These are phyloP conservation scores for Lepilemur ruficaudatus DNA, from an alignment of 2,797 vertebrate species.

Conservation along the genomic window DNA sequence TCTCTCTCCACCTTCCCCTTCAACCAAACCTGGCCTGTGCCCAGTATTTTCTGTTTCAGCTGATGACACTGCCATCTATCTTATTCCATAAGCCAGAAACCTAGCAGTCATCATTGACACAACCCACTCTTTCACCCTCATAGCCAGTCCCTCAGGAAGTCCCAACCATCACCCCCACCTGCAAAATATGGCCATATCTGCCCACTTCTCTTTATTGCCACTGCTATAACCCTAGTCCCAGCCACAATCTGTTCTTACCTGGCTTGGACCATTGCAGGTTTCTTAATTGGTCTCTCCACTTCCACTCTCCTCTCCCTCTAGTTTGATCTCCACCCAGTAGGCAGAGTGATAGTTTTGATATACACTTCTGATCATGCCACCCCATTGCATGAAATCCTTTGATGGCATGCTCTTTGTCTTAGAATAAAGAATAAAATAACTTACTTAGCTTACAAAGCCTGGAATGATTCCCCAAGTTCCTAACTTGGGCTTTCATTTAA, in stretches of 20 bases:
- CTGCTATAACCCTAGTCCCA: neutral
- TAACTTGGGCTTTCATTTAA: slow-evolving; percentile 41
- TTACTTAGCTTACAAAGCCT: slow-evolving; percentile 31
- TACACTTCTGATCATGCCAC: neutral
- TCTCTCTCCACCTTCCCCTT: neutral
- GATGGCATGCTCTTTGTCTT: neutral
- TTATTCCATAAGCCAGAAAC: slow-evolving; percentile 43
- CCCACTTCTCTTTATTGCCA: neutral
- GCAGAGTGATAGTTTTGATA: neutral
- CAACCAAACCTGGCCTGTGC: neutral
- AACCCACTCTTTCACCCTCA: neutral
- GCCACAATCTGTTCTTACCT: neutral
- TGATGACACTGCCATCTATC: slow-evolving; percentile 14
- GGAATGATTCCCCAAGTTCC: slow-evolving; percentile 13
- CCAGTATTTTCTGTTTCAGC: neutral
- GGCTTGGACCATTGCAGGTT: neutral
- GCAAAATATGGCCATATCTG: neutral
- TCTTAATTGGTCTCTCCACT: neutral
- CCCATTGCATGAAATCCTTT: neutral
- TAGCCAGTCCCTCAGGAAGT: neutral
- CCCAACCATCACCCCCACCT: neutral
- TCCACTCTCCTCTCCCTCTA: neutral
- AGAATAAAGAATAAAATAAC: slow-evolving; percentile 42
- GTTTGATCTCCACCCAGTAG: neutral
- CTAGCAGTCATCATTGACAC: neutral